Evolutionary conservation across 2,113 vertebrate genomes (phyloP).

Genomic region (Dendropsophus ebraccatus): DNA sequence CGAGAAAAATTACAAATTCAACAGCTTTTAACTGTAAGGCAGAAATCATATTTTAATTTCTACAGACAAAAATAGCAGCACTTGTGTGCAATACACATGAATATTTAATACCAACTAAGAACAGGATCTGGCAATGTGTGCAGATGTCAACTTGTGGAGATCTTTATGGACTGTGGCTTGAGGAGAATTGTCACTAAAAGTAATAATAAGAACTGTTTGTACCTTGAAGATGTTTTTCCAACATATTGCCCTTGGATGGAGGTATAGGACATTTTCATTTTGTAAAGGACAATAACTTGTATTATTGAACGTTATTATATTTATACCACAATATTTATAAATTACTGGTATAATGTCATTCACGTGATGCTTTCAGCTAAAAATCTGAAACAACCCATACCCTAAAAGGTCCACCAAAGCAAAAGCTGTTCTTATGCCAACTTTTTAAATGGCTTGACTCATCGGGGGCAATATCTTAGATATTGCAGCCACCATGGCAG

Average conservation of each 20-base stretch:
- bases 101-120: slow-evolving; percentile 45
- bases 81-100: slow-evolving; percentile 38
- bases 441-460: too few species aligned
- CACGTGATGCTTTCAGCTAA: not conserved
- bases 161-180: slow-evolving; percentile 47
- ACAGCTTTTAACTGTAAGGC: slow-evolving; percentile 27
- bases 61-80: slow-evolving; percentile 50
- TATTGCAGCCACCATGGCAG: too few species aligned
- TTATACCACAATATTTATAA: too few species aligned
- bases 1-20: not conserved
- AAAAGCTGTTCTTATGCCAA: too few species aligned
- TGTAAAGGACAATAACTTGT: not conserved
- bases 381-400: too few species aligned
- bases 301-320: not conserved
- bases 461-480: too few species aligned
- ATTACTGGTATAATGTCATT: not conserved
- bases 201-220: slow-evolving; percentile 45
- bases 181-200: slow-evolving; percentile 48
- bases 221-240: slow-evolving; percentile 69
- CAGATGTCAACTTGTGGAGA: slow-evolving; percentile 46
- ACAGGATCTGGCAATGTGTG: slow-evolving; percentile 55
- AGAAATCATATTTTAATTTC: slow-evolving; percentile 53
- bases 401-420: too few species aligned
- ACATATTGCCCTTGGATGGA: slow-evolving; percentile 61
- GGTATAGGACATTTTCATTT: not conserved